These are phyloP conservation scores for Hedya salicella DNA, from an alignment of 2,888 invertebrate species.

Conservation along the genomic window DNA sequence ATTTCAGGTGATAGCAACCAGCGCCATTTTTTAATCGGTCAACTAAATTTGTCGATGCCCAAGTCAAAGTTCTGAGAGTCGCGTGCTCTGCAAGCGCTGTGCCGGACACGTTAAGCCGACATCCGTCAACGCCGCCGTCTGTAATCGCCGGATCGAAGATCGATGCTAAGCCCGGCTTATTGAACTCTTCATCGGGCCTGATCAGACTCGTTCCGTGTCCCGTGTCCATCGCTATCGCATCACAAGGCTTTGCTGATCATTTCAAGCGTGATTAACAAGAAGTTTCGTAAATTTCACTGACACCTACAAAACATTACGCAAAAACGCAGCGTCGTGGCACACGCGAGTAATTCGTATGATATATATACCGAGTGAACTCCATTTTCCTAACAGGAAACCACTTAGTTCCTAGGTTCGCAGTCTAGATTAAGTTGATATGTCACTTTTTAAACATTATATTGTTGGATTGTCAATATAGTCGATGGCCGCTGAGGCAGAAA, in stretches of 20 bases:
- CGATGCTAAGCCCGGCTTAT: slow-evolving; percentile 82
- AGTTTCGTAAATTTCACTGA: not conserved
- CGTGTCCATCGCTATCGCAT: slow-evolving; percentile 65
- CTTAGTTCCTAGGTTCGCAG: too few species aligned
- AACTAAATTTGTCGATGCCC: too few species aligned
- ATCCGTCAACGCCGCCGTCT: slow-evolving; percentile 81
- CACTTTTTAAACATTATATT: too few species aligned
- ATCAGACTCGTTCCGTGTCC: slow-evolving; percentile 67
- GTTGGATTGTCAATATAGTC: too few species aligned
- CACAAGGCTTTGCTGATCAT: slow-evolving; percentile 55
- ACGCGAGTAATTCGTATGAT: too few species aligned
- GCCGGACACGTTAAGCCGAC: slow-evolving; percentile 81
- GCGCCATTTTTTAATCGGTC: too few species aligned
- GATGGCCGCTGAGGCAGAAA: too few species aligned
- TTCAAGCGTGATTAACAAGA: not conserved
- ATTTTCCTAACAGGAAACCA: too few species aligned
- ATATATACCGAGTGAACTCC: too few species aligned
- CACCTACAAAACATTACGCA: not conserved
- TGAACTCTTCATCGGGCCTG: slow-evolving; percentile 75
- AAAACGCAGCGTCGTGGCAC: too few species aligned
- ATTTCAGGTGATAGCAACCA: too few species aligned
- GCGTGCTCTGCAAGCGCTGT: slow-evolving; percentile 43
- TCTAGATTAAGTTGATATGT: too few species aligned
- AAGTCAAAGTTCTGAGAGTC: slow-evolving; percentile 7
- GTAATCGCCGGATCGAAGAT: slow-evolving; percentile 82